Percentiles rank a stretch among this genome's conserved stretches.
phyloP scores from a whole-genome alignment of 2,888 invertebrate species.

The Megaustenia siamemsis region DNA sequence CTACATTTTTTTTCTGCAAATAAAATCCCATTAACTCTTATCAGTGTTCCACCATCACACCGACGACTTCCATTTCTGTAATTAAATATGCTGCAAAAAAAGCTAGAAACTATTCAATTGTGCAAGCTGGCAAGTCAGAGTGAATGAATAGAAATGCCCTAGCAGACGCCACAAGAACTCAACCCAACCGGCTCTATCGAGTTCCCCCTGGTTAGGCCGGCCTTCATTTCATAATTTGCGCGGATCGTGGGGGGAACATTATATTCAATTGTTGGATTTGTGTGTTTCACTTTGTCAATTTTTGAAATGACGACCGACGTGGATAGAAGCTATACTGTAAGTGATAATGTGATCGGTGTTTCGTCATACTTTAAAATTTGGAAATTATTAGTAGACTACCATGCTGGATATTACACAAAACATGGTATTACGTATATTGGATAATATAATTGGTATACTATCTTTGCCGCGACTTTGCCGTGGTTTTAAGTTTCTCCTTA shows the following conservation, averaged over 20 bases:
- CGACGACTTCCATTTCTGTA: not conserved
- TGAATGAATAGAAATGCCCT: not conserved
- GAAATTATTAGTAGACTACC: not conserved
- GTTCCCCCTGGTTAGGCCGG: slow-evolving; percentile 34
- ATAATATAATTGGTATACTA: not conserved
- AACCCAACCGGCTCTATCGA: slow-evolving; percentile 32
- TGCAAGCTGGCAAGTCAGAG: not conserved
- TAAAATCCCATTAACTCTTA: not conserved
- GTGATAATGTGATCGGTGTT: not conserved
- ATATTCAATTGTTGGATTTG: not conserved
- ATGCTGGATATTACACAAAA: not conserved
- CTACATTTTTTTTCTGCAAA: not conserved
- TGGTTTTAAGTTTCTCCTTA: not conserved
- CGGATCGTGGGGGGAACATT: not conserved
- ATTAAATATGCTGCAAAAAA: not conserved
- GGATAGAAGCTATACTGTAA: slow-evolving; percentile 30
- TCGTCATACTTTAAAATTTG: not conserved
- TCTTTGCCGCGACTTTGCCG: not conserved
- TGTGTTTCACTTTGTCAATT: not conserved
- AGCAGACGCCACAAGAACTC: slow-evolving; percentile 21
- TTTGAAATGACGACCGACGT: slow-evolving; percentile 26
- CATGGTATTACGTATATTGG: not conserved
- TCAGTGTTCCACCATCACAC: not conserved
- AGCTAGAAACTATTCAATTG: not conserved
- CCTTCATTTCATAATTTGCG: not conserved